Conservation (phyloP, 2,113 vertebrate species). For the Chascanopsetta lugubris region DNA sequence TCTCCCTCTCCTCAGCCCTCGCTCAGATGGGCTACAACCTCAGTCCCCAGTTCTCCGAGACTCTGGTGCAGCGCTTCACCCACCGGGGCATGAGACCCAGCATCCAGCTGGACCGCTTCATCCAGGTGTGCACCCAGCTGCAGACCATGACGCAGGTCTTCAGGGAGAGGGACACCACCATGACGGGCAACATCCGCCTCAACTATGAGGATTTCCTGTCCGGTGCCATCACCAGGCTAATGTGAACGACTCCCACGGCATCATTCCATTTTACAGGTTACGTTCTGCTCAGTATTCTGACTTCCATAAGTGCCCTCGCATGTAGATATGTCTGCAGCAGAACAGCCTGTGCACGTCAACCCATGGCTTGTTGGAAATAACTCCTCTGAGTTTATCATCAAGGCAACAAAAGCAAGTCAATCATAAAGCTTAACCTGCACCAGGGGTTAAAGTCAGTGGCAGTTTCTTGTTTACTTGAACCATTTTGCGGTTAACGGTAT, state of each 20-base stretch:
- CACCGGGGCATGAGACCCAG: slow-evolving; percentile 59
- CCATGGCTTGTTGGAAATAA: slow-evolving; percentile 26
- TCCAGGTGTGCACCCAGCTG: slow-evolving; percentile 94
- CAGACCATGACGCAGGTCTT: slow-evolving; percentile 91
- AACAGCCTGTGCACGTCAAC: slow-evolving; percentile 18
- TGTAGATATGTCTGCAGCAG: neutral
- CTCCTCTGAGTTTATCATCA: neutral
- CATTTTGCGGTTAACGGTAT: slow-evolving; percentile 1
- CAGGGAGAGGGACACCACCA: slow-evolving; percentile 87
- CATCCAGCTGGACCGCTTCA: slow-evolving; percentile 95
- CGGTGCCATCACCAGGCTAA: slow-evolving; percentile 84
- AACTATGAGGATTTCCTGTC: slow-evolving; percentile 95
- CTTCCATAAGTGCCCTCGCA: slow-evolving; percentile 35
- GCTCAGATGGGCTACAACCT: slow-evolving; percentile 96
- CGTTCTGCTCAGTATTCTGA: neutral
- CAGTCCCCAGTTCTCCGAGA: slow-evolving; percentile 92
- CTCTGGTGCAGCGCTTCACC: slow-evolving; percentile 81
- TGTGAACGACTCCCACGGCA: slow-evolving; percentile 77
- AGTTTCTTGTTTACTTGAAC: slow-evolving; percentile 3
- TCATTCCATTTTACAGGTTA: slow-evolving; percentile 42
- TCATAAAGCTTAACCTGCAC: neutral
- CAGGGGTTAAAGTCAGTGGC: neutral
- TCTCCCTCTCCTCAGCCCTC: slow-evolving; percentile 79
- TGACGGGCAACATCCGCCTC: slow-evolving; percentile 84
- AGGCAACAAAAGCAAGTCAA: neutral